phyloP scores from a whole-genome alignment of 1,140 invertebrate species.

The Bombus pascuorum region DNA sequence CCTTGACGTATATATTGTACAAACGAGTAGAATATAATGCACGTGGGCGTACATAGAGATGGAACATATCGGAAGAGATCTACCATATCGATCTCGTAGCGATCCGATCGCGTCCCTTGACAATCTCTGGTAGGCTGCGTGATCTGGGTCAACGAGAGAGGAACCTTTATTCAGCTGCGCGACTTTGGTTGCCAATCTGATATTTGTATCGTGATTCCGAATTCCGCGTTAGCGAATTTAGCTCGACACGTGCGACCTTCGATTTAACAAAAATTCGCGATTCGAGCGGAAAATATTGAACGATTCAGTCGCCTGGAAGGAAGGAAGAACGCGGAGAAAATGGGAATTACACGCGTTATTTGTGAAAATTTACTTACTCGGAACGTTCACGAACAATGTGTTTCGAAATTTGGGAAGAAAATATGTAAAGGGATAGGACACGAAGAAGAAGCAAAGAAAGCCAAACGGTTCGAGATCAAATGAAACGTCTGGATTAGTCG shows the following conservation, averaged over 20 bases:
- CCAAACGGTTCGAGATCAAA: too few relatives aligned
- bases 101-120: slow-evolving; percentile 41
- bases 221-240: not conserved
- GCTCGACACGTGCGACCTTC: not conserved
- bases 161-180: slow-evolving; percentile 47
- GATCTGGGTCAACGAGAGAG: slow-evolving; percentile 67
- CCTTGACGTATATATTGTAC: not conserved
- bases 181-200: slow-evolving; percentile 31
- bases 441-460: too few relatives aligned
- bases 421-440: too few relatives aligned
- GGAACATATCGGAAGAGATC: slow-evolving; percentile 10
- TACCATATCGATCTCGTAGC: slow-evolving; percentile 42
- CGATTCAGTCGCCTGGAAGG: not conserved
- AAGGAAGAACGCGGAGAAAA: not conserved
- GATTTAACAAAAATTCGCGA: not conserved
- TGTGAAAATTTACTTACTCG: not conserved
- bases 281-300: not conserved
- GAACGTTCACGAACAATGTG: too few relatives aligned
- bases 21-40: not conserved
- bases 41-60: not conserved
- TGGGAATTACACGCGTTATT: not conserved
- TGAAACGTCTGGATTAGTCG: too few relatives aligned
- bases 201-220: slow-evolving; percentile 21
- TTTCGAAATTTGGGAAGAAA: too few relatives aligned
- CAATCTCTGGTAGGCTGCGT: slow-evolving; percentile 41